Evolutionary conservation across 2,113 vertebrate genomes (phyloP).

Genomic region (Tachycineta bicolor): DNA sequence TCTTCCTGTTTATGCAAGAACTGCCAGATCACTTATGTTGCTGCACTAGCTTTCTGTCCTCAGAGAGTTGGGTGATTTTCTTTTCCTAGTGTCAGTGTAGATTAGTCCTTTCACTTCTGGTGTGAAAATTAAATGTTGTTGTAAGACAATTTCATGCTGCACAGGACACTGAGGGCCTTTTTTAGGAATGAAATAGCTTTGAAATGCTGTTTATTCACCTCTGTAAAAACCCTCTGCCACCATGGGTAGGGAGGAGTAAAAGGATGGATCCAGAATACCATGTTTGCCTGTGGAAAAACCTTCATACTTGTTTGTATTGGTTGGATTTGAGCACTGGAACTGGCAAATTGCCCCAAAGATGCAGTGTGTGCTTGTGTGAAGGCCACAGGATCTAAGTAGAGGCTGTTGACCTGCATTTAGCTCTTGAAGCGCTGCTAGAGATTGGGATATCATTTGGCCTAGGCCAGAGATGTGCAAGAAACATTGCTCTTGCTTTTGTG

Average conservation of each 20-base stretch:
- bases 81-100: neutral
- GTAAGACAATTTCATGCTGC: neutral
- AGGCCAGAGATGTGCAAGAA: neutral
- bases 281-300: neutral
- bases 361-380: neutral
- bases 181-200: neutral
- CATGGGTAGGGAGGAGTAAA: neutral
- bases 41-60: slow-evolving; percentile 44
- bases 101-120: neutral
- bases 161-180: neutral
- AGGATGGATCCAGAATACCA: neutral
- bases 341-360: neutral
- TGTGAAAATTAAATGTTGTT: neutral
- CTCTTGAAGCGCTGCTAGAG: neutral
- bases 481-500: neutral
- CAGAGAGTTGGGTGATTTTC: neutral
- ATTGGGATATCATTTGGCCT: neutral
- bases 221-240: neutral
- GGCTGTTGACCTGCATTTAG: neutral
- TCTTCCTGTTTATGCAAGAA: slow-evolving; percentile 62
- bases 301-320: neutral
- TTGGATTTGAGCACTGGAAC: neutral
- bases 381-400: neutral
- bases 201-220: neutral
- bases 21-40: slow-evolving; percentile 62